Conservation (phyloP, 2,797 vertebrate genomes). For the Erethizon dorsatum region DNA sequence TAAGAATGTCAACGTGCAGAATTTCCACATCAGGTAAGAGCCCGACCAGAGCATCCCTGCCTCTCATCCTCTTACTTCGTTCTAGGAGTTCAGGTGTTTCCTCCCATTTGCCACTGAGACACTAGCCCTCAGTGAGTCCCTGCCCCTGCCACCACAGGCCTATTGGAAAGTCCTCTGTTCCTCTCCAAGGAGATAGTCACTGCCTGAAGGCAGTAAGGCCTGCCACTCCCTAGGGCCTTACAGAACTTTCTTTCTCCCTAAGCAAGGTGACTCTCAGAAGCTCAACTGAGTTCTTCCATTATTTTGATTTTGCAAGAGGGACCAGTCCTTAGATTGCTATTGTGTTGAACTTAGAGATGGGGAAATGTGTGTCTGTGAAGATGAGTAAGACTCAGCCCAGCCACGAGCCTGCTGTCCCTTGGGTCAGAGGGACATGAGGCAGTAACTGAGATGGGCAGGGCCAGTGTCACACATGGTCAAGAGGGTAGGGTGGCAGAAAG, state of each 20-base stretch:
- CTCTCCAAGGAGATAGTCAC: not conserved
- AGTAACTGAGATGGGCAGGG: not conserved
- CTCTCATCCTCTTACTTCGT: rapidly evolving
- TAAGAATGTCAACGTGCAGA: constrained; percentile 98
- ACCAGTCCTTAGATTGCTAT: not conserved
- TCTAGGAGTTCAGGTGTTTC: not conserved
- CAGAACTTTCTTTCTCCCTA: not conserved
- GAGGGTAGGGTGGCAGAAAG: not conserved
- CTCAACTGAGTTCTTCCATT: not conserved
- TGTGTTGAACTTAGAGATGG: not conserved
- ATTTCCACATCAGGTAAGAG: constrained; percentile 97
- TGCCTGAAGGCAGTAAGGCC: not conserved
- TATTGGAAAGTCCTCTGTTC: not conserved
- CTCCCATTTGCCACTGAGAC: not conserved
- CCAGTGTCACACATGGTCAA: not conserved
- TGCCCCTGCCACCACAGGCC: not conserved
- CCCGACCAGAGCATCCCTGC: rapidly evolving
- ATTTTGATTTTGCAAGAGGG: not conserved
- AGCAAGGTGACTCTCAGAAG: not conserved
- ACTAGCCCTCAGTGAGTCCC: not conserved
- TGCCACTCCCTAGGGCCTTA: rapidly evolving
- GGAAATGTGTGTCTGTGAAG: not conserved
- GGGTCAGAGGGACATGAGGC: not conserved
- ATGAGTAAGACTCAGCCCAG: not conserved
- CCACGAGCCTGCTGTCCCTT: not conserved